Base-by-base conservation (phyloP, 2,113 vertebrate species). In the Prinia subflava region DNA sequence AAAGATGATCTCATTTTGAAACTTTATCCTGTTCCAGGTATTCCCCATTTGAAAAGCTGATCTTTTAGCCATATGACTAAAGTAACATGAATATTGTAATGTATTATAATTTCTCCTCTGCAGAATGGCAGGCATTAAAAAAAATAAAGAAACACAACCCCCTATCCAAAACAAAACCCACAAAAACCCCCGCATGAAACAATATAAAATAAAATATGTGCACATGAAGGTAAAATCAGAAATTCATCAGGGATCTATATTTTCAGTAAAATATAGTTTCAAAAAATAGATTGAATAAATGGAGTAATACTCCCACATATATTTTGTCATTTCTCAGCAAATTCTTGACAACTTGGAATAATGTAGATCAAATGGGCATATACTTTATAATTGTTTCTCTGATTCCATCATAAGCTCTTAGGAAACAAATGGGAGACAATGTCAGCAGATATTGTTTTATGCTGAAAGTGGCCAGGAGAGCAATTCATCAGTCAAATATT, bases 111-210 rank as follows among this genome's bases (percentile, higher is more conserved):
- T 69, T 69, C 24, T 56, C 5, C 27, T 73, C 30, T 33, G 28
- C 3, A 68, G 14, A 56, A 88, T 7, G 21, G 5, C 33, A 77
- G 2, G 1, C 0, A 2, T 33, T 39, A 35, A 80, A 77, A 86
- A 44, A 80, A 44, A 23, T 8, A 6, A 31, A n/a, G 5, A 42
- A 16, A 6, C 56, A 41, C 24, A 57, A 31, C 4, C 1, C 7
- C 28, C 1, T 0, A 1, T 16, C 10, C 28, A 13, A 89, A 83
- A 86, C 4, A 16, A 30, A 83, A 62, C 2, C 3, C 22, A 59
- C 0, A 0, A 55, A 76, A 71, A 15, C 0, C 3, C 5, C 13
- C 69, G 3, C 30, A 41, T 44, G 9, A 84, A 87, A 33, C 31
- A 63, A 63, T 22, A 57, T 1, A 44, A 74, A 69, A 59, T 16